These are phyloP conservation scores for Luffia ferchaultella DNA, from an alignment of 2,888 invertebrate genomes.

Conservation along the genomic window DNA sequence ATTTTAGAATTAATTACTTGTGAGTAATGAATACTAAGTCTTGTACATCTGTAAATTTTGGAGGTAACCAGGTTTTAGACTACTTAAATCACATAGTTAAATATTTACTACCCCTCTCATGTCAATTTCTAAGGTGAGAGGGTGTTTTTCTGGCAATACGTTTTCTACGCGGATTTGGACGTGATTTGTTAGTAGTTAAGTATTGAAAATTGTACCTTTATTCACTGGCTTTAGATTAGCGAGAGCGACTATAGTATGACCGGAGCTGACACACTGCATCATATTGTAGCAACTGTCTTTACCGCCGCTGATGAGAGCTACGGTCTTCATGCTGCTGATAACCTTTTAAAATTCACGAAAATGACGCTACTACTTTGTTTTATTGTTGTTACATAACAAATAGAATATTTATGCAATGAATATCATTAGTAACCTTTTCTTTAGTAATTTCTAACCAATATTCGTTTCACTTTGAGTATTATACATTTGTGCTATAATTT, in stretches of 20 bases:
- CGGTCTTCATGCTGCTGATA: constrained; percentile 77
- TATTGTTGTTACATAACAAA: constrained; percentile 48
- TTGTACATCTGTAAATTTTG: too few relatives aligned
- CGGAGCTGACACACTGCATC: constrained; percentile 96
- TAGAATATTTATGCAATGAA: constrained; percentile 33
- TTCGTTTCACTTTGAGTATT: background rate
- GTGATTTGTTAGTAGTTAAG: too few relatives aligned
- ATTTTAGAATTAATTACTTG: too few relatives aligned
- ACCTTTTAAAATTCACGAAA: constrained; percentile 16
- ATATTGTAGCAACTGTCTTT: constrained; percentile 99
- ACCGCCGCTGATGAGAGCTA: constrained; percentile 94
- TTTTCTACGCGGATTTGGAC: too few relatives aligned
- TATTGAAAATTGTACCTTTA: constrained; percentile 65
- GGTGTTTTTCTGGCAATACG: too few relatives aligned
- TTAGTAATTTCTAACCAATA: background rate
- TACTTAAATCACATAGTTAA: too few relatives aligned
- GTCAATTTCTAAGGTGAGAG: too few relatives aligned
- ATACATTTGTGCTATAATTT: background rate
- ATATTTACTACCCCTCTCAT: too few relatives aligned
- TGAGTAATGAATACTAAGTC: too few relatives aligned
- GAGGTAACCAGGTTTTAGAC: too few relatives aligned
- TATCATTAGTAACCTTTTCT: background rate
- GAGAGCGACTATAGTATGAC: constrained; percentile 94
- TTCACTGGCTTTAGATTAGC: constrained; percentile 92
- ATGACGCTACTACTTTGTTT: background rate